Evolutionary conservation across 2,797 vertebrate species (phyloP).

Genomic region (Alosa sapidissima): DNA sequence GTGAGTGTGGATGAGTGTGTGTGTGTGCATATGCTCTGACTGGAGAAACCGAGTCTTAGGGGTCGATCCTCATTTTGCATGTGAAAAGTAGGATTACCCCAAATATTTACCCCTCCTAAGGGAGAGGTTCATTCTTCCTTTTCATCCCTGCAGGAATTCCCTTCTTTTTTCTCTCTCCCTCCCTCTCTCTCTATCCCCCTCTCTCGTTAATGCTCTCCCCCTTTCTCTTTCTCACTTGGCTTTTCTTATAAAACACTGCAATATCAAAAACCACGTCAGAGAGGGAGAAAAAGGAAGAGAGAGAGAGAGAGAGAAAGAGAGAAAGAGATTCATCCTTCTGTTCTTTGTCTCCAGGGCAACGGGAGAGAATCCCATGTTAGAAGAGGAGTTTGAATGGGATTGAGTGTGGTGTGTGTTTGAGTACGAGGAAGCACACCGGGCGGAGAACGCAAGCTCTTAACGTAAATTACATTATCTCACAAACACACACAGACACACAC

Average conservation of each 20-base stretch:
- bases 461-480: not conserved
- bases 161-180: conserved; percentile 37
- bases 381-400: not conserved
- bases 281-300: not conserved
- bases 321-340: not conserved
- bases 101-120: conserved; percentile 80
- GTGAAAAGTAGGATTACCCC: conserved; percentile 82
- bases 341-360: conserved; percentile 12
- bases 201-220: conserved; percentile 10
- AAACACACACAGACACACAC: not conserved
- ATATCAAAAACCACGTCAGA: not conserved
- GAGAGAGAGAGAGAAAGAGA: not conserved
- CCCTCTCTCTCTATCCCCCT: conserved; percentile 26
- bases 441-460: not conserved
- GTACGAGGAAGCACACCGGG: not conserved
- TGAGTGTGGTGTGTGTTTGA: not conserved
- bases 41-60: conserved; percentile 21
- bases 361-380: conserved; percentile 45
- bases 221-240: not conserved
- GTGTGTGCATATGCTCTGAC: conserved; percentile 28
- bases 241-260: not conserved
- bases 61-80: conserved; percentile 74
- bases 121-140: conserved; percentile 73
- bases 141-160: conserved; percentile 63
- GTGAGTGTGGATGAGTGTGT: conserved; percentile 33